Percentiles rank a stretch among this genome's conserved stretches.
These are phyloP conservation scores for Gymnosoma rotundatum DNA, from an alignment of 2,888 invertebrate genomes.

Conservation along the genomic window DNA sequence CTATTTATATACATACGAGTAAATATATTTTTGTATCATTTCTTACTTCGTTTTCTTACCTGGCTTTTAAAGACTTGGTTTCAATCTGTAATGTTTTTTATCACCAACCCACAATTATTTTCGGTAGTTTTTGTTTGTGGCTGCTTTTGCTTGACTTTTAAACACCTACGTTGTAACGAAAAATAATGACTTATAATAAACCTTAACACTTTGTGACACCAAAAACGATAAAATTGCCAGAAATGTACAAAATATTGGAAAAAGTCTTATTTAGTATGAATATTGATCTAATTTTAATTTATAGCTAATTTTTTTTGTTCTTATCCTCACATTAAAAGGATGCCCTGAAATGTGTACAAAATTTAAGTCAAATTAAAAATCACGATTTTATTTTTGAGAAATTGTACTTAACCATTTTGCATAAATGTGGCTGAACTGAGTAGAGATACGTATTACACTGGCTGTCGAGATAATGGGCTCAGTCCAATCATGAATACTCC, in stretches of 20 bases:
- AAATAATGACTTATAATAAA: conserved; percentile 32
- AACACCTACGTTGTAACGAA: conserved; percentile 54
- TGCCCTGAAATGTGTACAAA: too few relatives aligned
- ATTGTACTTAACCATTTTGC: too few relatives aligned
- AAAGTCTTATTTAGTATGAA: too few relatives aligned
- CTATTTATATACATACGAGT: not conserved
- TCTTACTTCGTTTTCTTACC: conserved; percentile 11
- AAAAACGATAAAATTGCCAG: not conserved
- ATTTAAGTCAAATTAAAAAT: too few relatives aligned
- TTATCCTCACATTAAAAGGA: too few relatives aligned
- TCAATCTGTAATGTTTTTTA: conserved; percentile 17
- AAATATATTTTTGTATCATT: not conserved
- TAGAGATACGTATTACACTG: too few relatives aligned
- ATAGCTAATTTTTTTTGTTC: too few relatives aligned
- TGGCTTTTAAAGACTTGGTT: not conserved
- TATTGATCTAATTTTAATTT: too few relatives aligned
- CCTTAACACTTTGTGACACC: conserved; percentile 34
- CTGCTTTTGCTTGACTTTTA: conserved; percentile 8
- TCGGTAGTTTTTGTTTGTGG: conserved; percentile 3
- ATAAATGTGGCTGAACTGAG: too few relatives aligned
- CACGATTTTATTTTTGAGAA: too few relatives aligned
- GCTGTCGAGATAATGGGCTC: too few relatives aligned
- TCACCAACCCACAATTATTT: conserved; percentile 50
- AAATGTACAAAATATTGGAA: not conserved
- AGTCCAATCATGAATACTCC: too few relatives aligned